Evolutionary conservation across 1,140 invertebrate species (phyloP).

Genomic region (Pygmarrhopalites habei): DNA sequence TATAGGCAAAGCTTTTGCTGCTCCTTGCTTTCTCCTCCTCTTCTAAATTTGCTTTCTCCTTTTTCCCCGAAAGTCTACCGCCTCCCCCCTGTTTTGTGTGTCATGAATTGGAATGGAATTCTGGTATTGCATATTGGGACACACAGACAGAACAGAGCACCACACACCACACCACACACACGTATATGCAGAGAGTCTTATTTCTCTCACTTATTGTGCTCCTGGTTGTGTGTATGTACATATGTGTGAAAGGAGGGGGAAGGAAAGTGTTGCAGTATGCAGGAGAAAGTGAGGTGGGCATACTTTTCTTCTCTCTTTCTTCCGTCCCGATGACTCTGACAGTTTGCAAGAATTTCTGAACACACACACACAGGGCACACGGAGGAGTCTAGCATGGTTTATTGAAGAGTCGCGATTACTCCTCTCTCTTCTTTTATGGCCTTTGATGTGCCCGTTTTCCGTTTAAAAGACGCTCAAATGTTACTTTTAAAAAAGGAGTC

Average conservation of each 20-base stretch:
- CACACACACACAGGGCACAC: too few relatives aligned
- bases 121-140: not conserved
- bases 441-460: not conserved
- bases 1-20: too few relatives aligned
- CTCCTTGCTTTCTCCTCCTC: not conserved
- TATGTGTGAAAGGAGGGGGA: not conserved
- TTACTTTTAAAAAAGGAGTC: too few relatives aligned
- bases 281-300: not conserved
- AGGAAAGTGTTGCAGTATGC: not conserved
- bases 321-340: not conserved
- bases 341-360: not conserved
- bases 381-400: not conserved
- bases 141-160: not conserved
- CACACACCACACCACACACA: not conserved
- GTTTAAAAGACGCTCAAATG: not conserved
- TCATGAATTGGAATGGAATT: not conserved
- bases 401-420: not conserved
- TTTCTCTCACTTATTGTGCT: not conserved
- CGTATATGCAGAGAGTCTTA: too few relatives aligned
- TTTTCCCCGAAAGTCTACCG: not conserved
- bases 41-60: not conserved
- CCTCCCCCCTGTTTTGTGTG: not conserved
- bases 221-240: not conserved
- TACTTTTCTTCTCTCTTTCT: not conserved
- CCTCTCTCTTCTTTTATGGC: not conserved